Evolutionary conservation across 2,888 invertebrate species (phyloP), one percentile per base, ranked within the genome.

Genomic region (Sphecodes monilicornis): DNA sequence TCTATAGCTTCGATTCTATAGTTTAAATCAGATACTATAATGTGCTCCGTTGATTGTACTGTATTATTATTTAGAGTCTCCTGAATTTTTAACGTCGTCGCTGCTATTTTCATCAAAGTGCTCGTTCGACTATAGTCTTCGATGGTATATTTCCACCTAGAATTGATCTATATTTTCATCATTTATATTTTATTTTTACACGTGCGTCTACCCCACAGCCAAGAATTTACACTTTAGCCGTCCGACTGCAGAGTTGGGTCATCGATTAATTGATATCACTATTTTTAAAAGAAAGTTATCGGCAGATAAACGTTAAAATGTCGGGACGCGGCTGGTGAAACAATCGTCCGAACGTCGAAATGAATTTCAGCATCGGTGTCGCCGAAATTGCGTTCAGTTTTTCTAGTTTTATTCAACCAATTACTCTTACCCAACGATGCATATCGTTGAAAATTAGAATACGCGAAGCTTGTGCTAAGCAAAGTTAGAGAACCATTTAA

Each of bases 211-310:
- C 64, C 64, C 32, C 36, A 22, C n/a, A 22, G 68, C 39, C 22
- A 68, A n/a, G 32, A n/a, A 68, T 68, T 68, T 68, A 32, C 64
- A 64, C 64, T 60, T 60, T 16, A 60, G 26, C 57, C 57, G 57
- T 60, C 57, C 29, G 29, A 60, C 57, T 60, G 57, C 57, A 16
- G 57, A 60, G 57, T 26, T 60, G 57, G 57, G 57, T 60, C 57
- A 60, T 60, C 57, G 57, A 60, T 60, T 60, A 60, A 60, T 60
- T 60, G 29, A 60, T 29, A 60, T 26, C 57, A 26, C 57, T 60
- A 60, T 60, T 26, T 60, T 60, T 60, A 60, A 29, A 43, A 32
- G 43, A 26, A 57, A 29, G 16, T 22, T 60, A 46, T 18, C 77
- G 16, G 26, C 16, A 29, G 29, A 60, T 60, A 60, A 60, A 60